These are phyloP conservation scores for Anomalospiza imberbis DNA, from an alignment of 2,797 vertebrate species.

Conservation along the genomic window DNA sequence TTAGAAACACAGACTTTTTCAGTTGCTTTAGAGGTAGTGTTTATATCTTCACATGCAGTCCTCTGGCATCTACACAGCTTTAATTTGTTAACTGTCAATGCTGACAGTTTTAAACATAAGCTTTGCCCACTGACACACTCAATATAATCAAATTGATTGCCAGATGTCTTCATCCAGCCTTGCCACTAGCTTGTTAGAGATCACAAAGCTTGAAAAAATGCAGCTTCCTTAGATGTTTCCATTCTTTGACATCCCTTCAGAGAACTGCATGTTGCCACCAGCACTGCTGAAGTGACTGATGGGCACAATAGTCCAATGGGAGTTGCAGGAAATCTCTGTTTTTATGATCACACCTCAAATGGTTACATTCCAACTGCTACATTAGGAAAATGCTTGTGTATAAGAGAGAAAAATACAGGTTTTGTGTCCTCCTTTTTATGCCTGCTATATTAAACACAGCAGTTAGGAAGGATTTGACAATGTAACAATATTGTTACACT, in stretches of 20 bases:
- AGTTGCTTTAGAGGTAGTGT: neutral
- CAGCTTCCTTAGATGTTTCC: neutral
- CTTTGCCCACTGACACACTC: neutral
- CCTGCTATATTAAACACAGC: neutral
- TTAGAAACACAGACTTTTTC: neutral
- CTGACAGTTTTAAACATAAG: neutral
- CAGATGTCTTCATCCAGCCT: neutral
- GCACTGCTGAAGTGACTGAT: neutral
- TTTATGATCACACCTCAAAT: neutral
- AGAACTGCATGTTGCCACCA: neutral
- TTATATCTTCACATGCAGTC: neutral
- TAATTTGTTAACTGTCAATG: neutral
- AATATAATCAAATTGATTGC: neutral
- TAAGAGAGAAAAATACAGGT: neutral
- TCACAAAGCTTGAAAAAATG: neutral
- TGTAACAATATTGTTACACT: neutral
- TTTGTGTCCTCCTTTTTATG: neutral
- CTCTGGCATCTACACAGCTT: neutral
- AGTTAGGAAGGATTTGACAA: neutral
- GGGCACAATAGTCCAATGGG: neutral
- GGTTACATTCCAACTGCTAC: neutral
- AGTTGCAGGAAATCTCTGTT: neutral
- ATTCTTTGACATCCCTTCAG: neutral
- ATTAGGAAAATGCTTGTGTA: neutral
- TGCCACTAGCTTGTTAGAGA: neutral